A percentile compares a stretch with the other conserved stretches of the same genome.
Evolutionary conservation across 2,888 invertebrate genomes (phyloP).

Genomic region (Amaurobius ferox): DNA sequence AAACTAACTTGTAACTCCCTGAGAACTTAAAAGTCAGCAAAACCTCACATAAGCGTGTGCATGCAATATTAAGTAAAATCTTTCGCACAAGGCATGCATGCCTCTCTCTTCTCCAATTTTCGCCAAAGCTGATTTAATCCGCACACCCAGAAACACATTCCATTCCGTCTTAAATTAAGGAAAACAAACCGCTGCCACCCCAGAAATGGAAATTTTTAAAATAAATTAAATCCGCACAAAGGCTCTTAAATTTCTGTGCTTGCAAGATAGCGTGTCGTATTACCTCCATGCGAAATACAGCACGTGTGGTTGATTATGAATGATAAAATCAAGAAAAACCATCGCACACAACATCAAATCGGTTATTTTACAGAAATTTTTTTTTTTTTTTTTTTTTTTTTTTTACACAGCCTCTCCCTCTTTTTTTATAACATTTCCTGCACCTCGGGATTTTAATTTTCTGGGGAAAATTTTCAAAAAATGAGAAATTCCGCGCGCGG

Average conservation of each 20-base stretch:
- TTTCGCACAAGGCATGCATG: too few relatives aligned
- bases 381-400: background rate
- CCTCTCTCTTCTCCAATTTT: background rate
- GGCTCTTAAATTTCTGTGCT: conserved; percentile 58
- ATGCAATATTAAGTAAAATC: too few relatives aligned
- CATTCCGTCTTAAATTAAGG: background rate
- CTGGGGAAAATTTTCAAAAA: conserved; percentile 41
- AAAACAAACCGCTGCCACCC: background rate
- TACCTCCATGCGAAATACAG: conserved; percentile 55
- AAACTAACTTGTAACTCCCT: too few relatives aligned
- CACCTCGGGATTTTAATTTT: conserved; percentile 70
- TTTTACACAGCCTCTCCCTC: background rate
- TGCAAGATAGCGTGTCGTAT: conserved; percentile 47
- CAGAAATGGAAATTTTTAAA: background rate
- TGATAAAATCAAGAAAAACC: conserved; percentile 35
- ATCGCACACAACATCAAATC: conserved; percentile 35
- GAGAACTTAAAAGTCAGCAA: too few relatives aligned
- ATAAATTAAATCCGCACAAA: background rate
- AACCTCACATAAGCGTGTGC: too few relatives aligned
- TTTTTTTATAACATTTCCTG: conserved; percentile 38
- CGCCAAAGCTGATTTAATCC: background rate
- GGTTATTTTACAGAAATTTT: background rate
- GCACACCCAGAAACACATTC: background rate
- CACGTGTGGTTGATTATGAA: conserved; percentile 66
- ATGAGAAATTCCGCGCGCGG: conserved; percentile 14